These are phyloP conservation scores for Drosophila melanocephala DNA, from an alignment of 2,888 invertebrate species.

Conservation along the genomic window DNA sequence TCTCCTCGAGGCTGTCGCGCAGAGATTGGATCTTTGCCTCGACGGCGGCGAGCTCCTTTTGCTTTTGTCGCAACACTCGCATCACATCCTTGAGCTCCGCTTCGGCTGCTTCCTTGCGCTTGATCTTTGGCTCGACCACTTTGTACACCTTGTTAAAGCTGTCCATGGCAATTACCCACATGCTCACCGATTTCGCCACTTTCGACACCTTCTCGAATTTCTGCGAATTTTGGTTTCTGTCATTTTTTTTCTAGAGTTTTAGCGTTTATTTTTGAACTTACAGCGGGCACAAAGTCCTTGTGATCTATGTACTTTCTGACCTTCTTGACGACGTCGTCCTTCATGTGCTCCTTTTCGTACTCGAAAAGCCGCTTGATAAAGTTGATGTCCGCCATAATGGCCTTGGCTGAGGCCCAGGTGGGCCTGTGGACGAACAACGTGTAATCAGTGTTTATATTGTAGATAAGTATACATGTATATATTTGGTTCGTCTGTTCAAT, in stretches of 20 bases:
- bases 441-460: background rate
- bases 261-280: constrained; percentile 61
- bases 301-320: constrained; percentile 93
- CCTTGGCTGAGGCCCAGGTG: constrained; percentile 94
- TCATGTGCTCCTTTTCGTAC: constrained; percentile 95
- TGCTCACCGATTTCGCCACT: constrained; percentile 95
- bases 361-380: constrained; percentile 93
- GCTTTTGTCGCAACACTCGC: constrained; percentile 91
- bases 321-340: constrained; percentile 91
- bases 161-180: constrained; percentile 97
- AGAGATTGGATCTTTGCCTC: constrained; percentile 88
- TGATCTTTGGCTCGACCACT: constrained; percentile 95
- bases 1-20: constrained; percentile 89
- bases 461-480: background rate
- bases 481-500: background rate
- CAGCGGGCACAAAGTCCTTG: constrained; percentile 93
- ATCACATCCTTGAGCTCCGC: constrained; percentile 91
- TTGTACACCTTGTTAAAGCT: constrained; percentile 94
- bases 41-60: constrained; percentile 92
- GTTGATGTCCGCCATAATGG: constrained; percentile 92
- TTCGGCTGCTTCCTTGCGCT: constrained; percentile 92
- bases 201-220: constrained; percentile 93
- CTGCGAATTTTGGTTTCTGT: constrained; percentile 55
- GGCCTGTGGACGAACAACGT: constrained; percentile 87
- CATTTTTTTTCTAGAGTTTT: background rate